Evolutionary conservation across 1,140 invertebrate species (phyloP).

Genomic region (Leptinotarsa lineolata): DNA sequence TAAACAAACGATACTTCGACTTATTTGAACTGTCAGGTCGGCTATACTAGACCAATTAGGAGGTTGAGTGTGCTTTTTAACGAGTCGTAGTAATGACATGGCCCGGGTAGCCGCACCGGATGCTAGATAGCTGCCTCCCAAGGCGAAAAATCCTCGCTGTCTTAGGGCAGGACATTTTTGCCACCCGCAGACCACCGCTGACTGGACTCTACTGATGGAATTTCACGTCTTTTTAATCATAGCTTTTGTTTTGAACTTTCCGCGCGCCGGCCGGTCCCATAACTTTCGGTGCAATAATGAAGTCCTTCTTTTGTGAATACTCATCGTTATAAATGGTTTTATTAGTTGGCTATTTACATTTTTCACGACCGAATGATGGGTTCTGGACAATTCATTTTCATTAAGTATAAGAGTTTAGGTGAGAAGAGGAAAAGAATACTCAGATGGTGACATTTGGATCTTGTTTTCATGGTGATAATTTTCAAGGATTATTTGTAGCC

Average conservation of each 20-base stretch:
- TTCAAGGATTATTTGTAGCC: too few species aligned
- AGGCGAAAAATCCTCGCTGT: constrained; percentile 33
- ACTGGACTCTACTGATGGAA: constrained; percentile 5
- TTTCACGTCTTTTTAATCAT: constrained; percentile 8
- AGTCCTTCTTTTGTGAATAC: too few species aligned
- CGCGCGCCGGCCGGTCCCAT: not conserved
- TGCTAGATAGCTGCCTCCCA: constrained; percentile 39
- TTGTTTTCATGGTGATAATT: too few species aligned
- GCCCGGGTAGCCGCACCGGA: constrained; percentile 41
- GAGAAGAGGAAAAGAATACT: too few species aligned
- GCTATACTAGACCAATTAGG: constrained; percentile 45
- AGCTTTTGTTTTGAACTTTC: constrained; percentile 8
- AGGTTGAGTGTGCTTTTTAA: constrained; percentile 46
- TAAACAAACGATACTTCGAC: constrained; percentile 39
- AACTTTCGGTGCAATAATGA: too few species aligned
- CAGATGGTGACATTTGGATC: too few species aligned
- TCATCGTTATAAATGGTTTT: too few species aligned
- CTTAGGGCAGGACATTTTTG: constrained; percentile 32
- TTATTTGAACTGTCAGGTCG: constrained; percentile 41
- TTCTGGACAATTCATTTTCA: too few species aligned
- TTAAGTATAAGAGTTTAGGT: too few species aligned
- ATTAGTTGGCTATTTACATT: too few species aligned
- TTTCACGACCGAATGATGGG: too few species aligned
- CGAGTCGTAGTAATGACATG: constrained; percentile 45
- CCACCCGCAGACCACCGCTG: constrained; percentile 38